Evolutionary conservation across 2,113 vertebrate species (phyloP).

Genomic region (Calonectris borealis): DNA sequence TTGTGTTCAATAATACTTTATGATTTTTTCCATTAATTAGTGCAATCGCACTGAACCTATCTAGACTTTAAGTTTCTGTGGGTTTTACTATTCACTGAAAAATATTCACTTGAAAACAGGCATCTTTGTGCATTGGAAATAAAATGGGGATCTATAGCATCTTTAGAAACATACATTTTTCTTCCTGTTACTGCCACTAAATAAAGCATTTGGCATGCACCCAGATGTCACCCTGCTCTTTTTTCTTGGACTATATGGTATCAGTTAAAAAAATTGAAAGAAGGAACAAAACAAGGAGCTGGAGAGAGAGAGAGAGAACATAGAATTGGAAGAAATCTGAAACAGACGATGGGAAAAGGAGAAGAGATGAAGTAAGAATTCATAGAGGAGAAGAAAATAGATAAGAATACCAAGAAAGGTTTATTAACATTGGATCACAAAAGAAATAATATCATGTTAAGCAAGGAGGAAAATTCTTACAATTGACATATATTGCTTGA

Average conservation of each 20-base stretch:
- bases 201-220: not conserved
- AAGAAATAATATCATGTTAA: not conserved
- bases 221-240: not conserved
- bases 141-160: not conserved
- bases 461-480: not conserved
- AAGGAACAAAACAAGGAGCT: not conserved
- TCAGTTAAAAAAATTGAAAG: not conserved
- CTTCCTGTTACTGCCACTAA: not conserved
- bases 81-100: not conserved
- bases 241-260: not conserved
- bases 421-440: not conserved
- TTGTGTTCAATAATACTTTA: not conserved
- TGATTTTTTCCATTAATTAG: not conserved
- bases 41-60: not conserved
- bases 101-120: not conserved
- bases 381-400: not conserved
- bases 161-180: not conserved
- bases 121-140: not conserved
- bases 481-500: not conserved
- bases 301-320: not conserved
- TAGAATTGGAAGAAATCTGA: not conserved
- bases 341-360: not conserved
- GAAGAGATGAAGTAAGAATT: not conserved
- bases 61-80: not conserved
- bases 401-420: not conserved